Conservation (phyloP, 2,113 vertebrate genomes). For the Mirza zaza region DNA sequence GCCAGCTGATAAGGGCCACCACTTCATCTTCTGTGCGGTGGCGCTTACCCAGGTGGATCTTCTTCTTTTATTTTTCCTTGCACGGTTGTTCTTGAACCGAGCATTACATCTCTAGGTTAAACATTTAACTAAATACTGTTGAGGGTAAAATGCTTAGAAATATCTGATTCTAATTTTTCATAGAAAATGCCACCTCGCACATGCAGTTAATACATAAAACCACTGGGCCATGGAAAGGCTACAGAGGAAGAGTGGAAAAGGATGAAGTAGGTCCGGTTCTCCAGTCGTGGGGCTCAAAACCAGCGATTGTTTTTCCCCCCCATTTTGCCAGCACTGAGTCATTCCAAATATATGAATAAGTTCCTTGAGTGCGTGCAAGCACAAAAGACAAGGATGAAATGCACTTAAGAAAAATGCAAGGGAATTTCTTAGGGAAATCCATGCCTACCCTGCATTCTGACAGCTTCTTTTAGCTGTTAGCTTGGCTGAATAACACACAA, state of each 20-base stretch:
- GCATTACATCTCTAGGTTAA: background rate
- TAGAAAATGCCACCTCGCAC: background rate
- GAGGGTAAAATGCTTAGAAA: background rate
- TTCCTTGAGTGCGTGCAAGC: background rate
- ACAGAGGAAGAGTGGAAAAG: no score
- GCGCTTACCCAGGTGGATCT: background rate
- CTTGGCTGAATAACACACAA: background rate
- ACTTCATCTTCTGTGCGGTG: background rate
- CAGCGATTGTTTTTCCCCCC: fast-evolving
- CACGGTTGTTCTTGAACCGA: fast-evolving
- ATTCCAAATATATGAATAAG: background rate
- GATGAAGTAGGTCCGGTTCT: no score
- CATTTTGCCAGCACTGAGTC: background rate
- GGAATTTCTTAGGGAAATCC: background rate
- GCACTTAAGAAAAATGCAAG: background rate
- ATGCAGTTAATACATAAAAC: background rate
- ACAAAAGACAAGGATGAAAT: background rate
- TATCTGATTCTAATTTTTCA: background rate
- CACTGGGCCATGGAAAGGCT: no score
- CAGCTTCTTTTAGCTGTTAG: no score
- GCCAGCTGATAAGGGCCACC: background rate
- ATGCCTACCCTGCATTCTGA: background rate
- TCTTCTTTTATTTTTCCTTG: background rate
- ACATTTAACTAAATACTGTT: fast-evolving
- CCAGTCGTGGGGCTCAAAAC: background rate